These are phyloP conservation scores for Zophobas morio DNA, from an alignment of 1,140 invertebrate species.

Conservation along the genomic window DNA sequence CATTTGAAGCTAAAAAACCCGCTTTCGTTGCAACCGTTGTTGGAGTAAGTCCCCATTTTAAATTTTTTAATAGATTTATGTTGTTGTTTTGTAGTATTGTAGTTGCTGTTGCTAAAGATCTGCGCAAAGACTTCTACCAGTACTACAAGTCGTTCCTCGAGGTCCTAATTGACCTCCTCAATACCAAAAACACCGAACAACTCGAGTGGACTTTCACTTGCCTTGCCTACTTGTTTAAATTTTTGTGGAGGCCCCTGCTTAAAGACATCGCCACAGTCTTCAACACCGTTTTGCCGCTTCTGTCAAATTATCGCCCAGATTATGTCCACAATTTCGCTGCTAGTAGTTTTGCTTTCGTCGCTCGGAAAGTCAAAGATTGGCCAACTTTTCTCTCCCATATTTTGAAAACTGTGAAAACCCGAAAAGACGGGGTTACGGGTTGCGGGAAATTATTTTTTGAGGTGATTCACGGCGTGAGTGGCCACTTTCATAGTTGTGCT, in stretches of 20 bases:
- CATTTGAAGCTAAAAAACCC: conserved; percentile 80
- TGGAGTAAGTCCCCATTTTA: conserved; percentile 79
- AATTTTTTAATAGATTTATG: conserved; percentile 46
- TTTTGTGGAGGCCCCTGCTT: conserved; percentile 85
- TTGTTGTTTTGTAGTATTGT: conserved; percentile 76
- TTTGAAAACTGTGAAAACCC: conserved; percentile 76
- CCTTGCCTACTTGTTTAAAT: conserved; percentile 92
- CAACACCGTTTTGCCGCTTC: conserved; percentile 80
- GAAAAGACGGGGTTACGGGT: conserved; percentile 74
- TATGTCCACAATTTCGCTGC: conserved; percentile 95
- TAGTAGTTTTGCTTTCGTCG: conserved; percentile 94
- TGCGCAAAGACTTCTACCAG: conserved; percentile 89
- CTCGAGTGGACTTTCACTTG: conserved; percentile 88
- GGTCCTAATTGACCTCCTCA: conserved; percentile 80
- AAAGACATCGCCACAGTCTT: conserved; percentile 84
- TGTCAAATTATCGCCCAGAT: conserved; percentile 79
- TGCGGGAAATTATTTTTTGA: conserved; percentile 90
- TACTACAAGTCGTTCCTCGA: conserved; percentile 82
- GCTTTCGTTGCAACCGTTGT: conserved; percentile 82
- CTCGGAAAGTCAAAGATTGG: conserved; percentile 88
- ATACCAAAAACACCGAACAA: conserved; percentile 84
- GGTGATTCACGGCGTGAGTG: conserved; percentile 83
- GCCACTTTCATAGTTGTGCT: conserved; percentile 87
- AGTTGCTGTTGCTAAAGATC: conserved; percentile 87
- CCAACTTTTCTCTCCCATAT: conserved; percentile 81